Evolutionary conservation across 1,140 invertebrate genomes (phyloP).

Genomic region (Dendrolimus punctatus): DNA sequence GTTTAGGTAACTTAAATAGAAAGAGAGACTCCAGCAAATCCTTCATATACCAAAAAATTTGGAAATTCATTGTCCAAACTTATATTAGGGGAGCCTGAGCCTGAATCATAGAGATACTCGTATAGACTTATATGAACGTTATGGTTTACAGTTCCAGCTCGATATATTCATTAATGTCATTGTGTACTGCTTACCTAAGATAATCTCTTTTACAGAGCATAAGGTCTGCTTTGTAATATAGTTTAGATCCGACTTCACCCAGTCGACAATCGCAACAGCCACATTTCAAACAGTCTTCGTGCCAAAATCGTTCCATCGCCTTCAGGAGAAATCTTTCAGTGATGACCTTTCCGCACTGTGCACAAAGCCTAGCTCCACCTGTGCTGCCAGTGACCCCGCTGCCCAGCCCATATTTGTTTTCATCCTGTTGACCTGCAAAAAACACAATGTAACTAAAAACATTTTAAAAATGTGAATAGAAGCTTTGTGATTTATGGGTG

Average conservation of each 20-base stretch:
- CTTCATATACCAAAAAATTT: no score
- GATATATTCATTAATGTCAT: no score
- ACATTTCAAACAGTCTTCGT: conserved; percentile 95
- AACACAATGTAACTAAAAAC: conserved; percentile 4
- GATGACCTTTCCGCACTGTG: conserved; percentile 83
- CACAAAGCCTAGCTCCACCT: conserved; percentile 75
- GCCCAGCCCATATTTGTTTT: conserved; percentile 58
- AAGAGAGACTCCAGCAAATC: no score
- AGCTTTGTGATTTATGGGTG: no score
- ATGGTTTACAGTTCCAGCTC: no score
- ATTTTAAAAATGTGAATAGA: no score
- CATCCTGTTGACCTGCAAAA: conserved; percentile 60
- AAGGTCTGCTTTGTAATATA: conserved; percentile 94
- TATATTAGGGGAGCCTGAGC: no score
- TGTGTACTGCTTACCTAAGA: conserved; percentile 75
- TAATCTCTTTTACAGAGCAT: conserved; percentile 95
- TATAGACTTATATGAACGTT: no score
- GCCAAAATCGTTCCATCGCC: conserved; percentile 92
- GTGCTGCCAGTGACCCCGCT: conserved; percentile 48
- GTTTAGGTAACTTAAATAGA: no score
- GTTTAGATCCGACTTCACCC: conserved; percentile 92
- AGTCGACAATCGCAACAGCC: conserved; percentile 93
- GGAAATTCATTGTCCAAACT: no score
- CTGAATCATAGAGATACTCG: no score
- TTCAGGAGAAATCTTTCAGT: conserved; percentile 84